These are phyloP conservation scores for Hystrix cristata DNA, from an alignment of 2,113 vertebrate genomes.

Conservation along the genomic window DNA sequence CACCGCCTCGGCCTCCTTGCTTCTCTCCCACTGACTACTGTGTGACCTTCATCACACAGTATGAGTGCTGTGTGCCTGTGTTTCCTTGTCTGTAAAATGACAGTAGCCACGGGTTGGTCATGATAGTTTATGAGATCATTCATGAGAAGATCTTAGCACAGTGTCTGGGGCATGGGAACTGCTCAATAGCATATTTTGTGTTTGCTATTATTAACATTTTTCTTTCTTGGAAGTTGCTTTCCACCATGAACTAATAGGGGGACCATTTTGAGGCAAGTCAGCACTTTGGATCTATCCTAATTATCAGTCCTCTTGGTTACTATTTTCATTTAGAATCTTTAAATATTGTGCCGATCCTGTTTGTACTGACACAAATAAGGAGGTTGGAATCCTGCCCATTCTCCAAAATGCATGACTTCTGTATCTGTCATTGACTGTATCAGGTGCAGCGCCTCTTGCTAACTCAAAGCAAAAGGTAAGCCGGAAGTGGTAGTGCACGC, in stretches of 20 bases:
- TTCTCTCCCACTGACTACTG: neutral
- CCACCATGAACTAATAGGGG: neutral
- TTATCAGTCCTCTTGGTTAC: neutral
- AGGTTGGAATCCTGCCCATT: neutral
- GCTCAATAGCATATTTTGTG: neutral
- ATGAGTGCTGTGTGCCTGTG: neutral
- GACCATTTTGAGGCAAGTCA: neutral
- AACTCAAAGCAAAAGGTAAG: neutral
- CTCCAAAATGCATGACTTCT: slow-evolving; percentile 4
- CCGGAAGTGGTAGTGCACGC: neutral
- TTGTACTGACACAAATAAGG: neutral
- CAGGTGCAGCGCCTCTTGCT: neutral
- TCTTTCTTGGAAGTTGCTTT: slow-evolving; percentile 10
- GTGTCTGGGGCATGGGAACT: neutral
- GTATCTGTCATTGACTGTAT: neutral
- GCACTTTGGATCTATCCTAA: neutral
- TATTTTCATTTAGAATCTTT: slow-evolving; percentile 26
- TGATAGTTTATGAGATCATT: neutral
- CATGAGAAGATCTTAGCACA: neutral
- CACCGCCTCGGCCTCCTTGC: neutral
- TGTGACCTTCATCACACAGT: neutral
- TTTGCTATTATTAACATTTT: neutral
- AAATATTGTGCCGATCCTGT: neutral
- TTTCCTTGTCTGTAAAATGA: neutral
- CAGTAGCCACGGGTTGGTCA: neutral